A percentile compares a stretch with the other conserved stretches of the same genome.
Evolutionary conservation across 1,140 invertebrate genomes (phyloP).

Genomic region (Drosophila mayri): DNA sequence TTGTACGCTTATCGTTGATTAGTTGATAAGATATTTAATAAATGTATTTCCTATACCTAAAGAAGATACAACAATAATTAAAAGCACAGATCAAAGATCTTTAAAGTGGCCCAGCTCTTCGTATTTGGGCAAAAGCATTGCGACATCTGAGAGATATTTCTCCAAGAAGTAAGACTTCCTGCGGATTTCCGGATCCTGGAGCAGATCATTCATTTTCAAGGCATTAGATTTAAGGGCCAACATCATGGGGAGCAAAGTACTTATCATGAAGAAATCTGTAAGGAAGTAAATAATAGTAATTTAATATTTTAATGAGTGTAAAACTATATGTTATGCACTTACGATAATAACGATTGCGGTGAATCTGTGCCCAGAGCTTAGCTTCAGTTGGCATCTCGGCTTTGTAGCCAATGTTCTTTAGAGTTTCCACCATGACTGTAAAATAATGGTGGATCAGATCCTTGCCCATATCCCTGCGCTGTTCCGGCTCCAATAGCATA

Average conservation of each 20-base stretch:
- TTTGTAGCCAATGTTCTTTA: constrained; percentile 55
- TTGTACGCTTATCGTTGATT: too few relatives aligned
- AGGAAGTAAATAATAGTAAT: not conserved
- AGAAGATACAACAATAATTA: not conserved
- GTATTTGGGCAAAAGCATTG: constrained; percentile 38
- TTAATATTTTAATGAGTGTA: too few relatives aligned
- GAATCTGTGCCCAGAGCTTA: constrained; percentile 43
- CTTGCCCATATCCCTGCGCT: constrained; percentile 43
- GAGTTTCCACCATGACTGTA: constrained; percentile 35
- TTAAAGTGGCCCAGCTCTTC: constrained; percentile 53
- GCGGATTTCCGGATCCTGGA: constrained; percentile 22
- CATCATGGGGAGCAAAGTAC: constrained; percentile 43
- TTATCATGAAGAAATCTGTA: constrained; percentile 50
- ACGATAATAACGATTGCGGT: constrained; percentile 42
- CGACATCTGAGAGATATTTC: constrained; percentile 37
- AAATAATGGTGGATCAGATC: constrained; percentile 57
- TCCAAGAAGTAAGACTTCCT: constrained; percentile 31
- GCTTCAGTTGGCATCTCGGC: constrained; percentile 44
- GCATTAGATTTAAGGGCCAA: constrained; percentile 10
- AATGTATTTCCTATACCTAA: not conserved
- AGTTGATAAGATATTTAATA: not conserved
- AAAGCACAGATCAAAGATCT: constrained; percentile 5
- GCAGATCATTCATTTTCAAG: constrained; percentile 3
- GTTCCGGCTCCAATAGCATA: constrained; percentile 52
- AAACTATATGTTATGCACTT: not conserved